A percentile compares a stretch with the other conserved stretches of the same genome.
phyloP scores from a whole-genome alignment of 2,888 invertebrate species.

The Iphiclides podalirius region DNA sequence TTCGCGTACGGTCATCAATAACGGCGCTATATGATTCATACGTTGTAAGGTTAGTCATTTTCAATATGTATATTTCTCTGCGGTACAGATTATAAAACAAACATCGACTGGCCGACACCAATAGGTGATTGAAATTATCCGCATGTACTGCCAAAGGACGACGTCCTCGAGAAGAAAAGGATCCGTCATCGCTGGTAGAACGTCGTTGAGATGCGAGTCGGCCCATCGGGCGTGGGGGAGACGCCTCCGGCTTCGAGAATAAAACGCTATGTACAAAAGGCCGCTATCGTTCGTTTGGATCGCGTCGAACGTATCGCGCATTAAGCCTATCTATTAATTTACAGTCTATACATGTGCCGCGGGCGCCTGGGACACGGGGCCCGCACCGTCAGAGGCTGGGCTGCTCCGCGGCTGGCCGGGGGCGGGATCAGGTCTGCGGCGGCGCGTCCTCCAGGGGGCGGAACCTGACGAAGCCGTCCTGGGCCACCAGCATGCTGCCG shows the following conservation, averaged over 20 bases:
- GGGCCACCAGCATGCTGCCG: constrained; percentile 91
- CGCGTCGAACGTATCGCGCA: constrained; percentile 43
- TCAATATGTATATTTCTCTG: not conserved
- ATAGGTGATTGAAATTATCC: too few relatives aligned
- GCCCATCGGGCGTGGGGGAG: too few relatives aligned
- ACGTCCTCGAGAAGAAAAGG: too few relatives aligned
- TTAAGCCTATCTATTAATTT: constrained; percentile 62
- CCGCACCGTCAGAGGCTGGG: constrained; percentile 55
- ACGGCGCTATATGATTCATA: too few relatives aligned
- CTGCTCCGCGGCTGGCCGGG: constrained; percentile 45
- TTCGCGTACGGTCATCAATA: too few relatives aligned
- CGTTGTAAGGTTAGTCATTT: not conserved
- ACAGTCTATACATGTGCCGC: constrained; percentile 50
- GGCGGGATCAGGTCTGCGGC: constrained; percentile 70
- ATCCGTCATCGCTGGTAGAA: too few relatives aligned
- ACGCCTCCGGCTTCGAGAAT: too few relatives aligned
- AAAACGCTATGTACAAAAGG: constrained; percentile 72
- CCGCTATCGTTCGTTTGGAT: constrained; percentile 42
- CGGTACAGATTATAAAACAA: constrained; percentile 26
- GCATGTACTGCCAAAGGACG: too few relatives aligned
- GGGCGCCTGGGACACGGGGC: constrained; percentile 28
- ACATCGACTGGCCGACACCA: not conserved
- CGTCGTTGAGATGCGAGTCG: too few relatives aligned
- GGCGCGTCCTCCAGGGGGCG: constrained; percentile 83
- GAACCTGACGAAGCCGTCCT: constrained; percentile 93